Evolutionary conservation across 2,113 vertebrate species (phyloP).

Genomic region (Pollimyrus isidori): DNA sequence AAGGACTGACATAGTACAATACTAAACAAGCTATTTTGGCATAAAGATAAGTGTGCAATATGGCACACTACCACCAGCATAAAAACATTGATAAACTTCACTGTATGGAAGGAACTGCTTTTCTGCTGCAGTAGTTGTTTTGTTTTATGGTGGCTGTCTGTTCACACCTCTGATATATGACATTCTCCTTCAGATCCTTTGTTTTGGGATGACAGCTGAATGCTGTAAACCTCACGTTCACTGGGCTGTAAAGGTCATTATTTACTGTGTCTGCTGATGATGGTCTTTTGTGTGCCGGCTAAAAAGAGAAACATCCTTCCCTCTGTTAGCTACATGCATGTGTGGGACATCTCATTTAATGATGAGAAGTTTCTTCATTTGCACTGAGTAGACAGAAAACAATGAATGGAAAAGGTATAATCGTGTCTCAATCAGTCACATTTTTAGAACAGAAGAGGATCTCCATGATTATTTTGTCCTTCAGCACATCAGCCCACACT

Average conservation of each 20-base stretch:
- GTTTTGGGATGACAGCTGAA: conserved; percentile 36
- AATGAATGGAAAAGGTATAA: background rate
- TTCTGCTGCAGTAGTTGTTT: background rate
- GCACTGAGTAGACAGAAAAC: background rate
- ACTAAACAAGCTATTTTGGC: background rate
- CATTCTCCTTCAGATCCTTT: conserved; percentile 27
- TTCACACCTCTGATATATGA: conserved; percentile 16
- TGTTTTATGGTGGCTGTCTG: background rate
- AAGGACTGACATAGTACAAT: background rate
- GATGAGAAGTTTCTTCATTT: background rate
- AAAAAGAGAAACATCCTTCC: conserved; percentile 17
- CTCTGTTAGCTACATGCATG: background rate
- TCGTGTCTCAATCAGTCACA: background rate
- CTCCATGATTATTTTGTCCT: background rate
- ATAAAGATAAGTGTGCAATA: background rate
- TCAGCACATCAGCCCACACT: background rate
- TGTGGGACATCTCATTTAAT: background rate
- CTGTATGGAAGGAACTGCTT: background rate
- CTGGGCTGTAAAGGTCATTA: conserved; percentile 24
- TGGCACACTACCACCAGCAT: background rate
- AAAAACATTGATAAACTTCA: background rate
- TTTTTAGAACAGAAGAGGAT: background rate
- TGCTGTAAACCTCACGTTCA: conserved; percentile 22
- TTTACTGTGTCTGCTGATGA: conserved; percentile 24
- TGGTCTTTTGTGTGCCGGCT: conserved; percentile 19